Conservation (phyloP, 2,888 invertebrate genomes). For the Napeogenes inachia region DNA sequence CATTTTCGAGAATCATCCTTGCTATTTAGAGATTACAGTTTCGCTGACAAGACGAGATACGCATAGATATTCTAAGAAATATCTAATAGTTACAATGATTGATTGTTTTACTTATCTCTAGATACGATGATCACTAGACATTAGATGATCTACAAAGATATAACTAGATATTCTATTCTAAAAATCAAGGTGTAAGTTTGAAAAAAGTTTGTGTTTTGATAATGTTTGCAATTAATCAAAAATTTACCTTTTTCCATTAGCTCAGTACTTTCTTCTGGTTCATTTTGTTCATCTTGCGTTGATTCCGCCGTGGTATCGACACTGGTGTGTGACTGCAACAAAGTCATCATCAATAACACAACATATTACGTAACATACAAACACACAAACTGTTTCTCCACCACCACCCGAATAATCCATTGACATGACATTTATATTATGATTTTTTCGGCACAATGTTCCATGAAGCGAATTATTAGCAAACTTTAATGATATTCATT, state of each 20-base stretch:
- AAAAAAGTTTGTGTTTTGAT: neutral
- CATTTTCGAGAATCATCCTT: too few relatives aligned
- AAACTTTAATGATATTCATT: too few relatives aligned
- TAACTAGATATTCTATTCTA: neutral
- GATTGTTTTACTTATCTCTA: too few relatives aligned
- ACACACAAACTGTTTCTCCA: neutral
- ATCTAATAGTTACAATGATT: too few relatives aligned
- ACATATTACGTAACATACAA: neutral
- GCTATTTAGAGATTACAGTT: too few relatives aligned
- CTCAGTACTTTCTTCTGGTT: slow-evolving; percentile 80
- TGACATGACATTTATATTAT: too few relatives aligned
- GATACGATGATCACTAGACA: too few relatives aligned
- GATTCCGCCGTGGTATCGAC: slow-evolving; percentile 48
- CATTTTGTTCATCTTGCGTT: slow-evolving; percentile 49
- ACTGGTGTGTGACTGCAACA: slow-evolving; percentile 53
- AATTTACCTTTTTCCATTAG: slow-evolving; percentile 79
- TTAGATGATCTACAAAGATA: too few relatives aligned
- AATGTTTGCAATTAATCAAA: neutral
- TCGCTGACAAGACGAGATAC: too few relatives aligned
- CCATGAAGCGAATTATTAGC: too few relatives aligned
- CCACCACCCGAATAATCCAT: too few relatives aligned
- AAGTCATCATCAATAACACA: neutral
- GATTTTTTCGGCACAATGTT: too few relatives aligned
- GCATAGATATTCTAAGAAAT: neutral
- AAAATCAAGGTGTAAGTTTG: neutral